phyloP scores from a whole-genome alignment of 2,113 vertebrate genomes.

The Chlamydotis undulata region DNA sequence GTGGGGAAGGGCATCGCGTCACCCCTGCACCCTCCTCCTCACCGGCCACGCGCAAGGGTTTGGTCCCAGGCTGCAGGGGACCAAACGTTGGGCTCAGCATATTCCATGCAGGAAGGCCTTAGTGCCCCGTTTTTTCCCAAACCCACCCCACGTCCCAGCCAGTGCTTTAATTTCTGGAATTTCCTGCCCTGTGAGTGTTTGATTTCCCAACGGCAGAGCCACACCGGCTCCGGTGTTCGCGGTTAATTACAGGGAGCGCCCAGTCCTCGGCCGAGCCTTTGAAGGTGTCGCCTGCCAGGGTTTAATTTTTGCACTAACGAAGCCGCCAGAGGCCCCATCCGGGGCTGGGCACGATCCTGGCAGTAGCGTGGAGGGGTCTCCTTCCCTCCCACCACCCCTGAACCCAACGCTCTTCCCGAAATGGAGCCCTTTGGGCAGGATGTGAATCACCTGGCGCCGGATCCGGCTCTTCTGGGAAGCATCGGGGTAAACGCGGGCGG shows the following conservation, averaged over 20 bases:
- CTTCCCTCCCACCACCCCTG: neutral
- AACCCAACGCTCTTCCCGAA: neutral
- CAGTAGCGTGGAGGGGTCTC: neutral
- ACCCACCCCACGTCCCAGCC: neutral
- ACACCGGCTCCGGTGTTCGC: neutral
- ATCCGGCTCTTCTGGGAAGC: neutral
- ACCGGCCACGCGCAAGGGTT: accelerated
- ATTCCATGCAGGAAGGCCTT: neutral
- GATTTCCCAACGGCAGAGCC: conserved; percentile 29
- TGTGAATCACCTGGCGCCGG: conserved; percentile 47
- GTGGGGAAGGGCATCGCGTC: accelerated
- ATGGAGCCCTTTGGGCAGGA: neutral
- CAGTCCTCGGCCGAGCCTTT: neutral
- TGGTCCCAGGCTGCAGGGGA: too few relatives aligned
- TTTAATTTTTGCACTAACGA: neutral
- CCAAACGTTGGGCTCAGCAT: neutral
- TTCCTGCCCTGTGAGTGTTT: conserved; percentile 56
- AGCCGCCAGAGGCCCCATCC: neutral
- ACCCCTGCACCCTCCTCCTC: neutral
- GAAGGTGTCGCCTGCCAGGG: neutral
- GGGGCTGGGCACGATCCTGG: neutral
- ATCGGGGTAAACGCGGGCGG: neutral
- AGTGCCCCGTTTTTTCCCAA: neutral
- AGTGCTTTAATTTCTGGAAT: conserved; percentile 49
- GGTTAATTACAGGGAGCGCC: conserved; percentile 40